Evolutionary conservation across 2,888 invertebrate genomes (phyloP).

Genomic region (Stegophylla sp.): DNA sequence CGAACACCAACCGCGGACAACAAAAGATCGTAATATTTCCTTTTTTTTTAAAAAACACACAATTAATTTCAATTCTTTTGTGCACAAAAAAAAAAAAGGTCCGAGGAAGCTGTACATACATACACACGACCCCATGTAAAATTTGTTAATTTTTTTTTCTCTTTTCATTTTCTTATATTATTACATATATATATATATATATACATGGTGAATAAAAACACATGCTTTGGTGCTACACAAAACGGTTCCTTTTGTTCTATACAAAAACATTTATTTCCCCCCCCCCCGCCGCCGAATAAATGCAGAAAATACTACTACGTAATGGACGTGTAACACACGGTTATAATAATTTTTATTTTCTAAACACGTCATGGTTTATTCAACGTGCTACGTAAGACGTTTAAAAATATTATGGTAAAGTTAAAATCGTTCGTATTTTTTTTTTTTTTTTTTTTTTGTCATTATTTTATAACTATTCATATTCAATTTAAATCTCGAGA

Average conservation of each 20-base stretch:
- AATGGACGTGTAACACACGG: background rate
- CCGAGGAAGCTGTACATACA: background rate
- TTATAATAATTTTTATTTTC: background rate
- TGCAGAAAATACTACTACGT: background rate
- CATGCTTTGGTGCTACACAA: background rate
- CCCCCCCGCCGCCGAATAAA: conserved; percentile 2
- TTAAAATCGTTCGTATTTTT: conserved; percentile 20
- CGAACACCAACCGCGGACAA: background rate
- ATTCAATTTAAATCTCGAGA: conserved; percentile 18
- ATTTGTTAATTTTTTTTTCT: conserved; percentile 18
- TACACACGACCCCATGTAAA: conserved; percentile 8
- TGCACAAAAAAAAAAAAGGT: background rate
- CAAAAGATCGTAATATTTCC: conserved; percentile 24
- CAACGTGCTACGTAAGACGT: background rate
- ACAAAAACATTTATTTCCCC: conserved; percentile 15
- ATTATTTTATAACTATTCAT: conserved; percentile 27
- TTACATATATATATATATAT: conserved; percentile 20
- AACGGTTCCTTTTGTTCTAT: conserved; percentile 4
- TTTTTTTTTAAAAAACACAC: background rate
- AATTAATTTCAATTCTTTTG: conserved; percentile 31
- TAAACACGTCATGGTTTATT: background rate
- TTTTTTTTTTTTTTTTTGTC: background rate
- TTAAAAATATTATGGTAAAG: background rate
- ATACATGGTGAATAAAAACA: background rate
- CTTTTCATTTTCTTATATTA: conserved; percentile 7